Base-by-base conservation (phyloP, 2,113 vertebrate species). In the Macquaria ambigua region DNA sequence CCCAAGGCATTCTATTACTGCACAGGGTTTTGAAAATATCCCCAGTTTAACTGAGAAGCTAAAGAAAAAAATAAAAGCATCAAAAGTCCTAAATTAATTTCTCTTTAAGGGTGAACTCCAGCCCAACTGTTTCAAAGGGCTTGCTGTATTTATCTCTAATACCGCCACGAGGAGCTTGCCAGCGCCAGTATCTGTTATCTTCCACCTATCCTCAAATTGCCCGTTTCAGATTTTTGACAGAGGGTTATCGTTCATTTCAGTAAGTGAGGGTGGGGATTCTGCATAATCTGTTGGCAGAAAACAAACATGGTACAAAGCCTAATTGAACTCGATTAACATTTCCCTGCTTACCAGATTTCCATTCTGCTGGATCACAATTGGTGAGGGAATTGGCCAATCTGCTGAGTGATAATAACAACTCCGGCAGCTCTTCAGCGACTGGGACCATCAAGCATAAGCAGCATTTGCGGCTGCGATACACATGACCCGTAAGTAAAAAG, bases 281-380 rank as follows among this genome's bases (percentile, higher is more conserved):
- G 67, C 69, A 69, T 83, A 82, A 88, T 90, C 88, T 82, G 78
- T 82, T 90, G 92, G 90, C 92, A 74, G 82, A 77, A 90, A 89
- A 89, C 85, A 92, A 90, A 94, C 91, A 89, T 74, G 81, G 59
- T 84, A 79, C 84, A 87, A 89, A 79, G 88, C 85, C 89, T 93
- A 92, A 95, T 93, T 94, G 90, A 93, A 93, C 86, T 87, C 70
- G 73, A 93, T 93, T 93, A 94, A 91, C 87, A 92, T 93, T 89
- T 87, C 90, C 87, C 91, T 69, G 75, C 85, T 82, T 75, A 82
- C 85, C 84, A 78, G 76, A 84, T 88, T 92, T 87, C 81, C 81
- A 81, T 89, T 87, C 81, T 48, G 84, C 78, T 62, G 80, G 82
- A 87, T 90, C 85, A 86, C 85, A 84, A 82, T 77, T 64, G 89